A percentile compares a stretch with the other conserved stretches of the same genome.
These are phyloP conservation scores for Drosophila histrio DNA, from an alignment of 2,888 invertebrate genomes.

Conservation along the genomic window DNA sequence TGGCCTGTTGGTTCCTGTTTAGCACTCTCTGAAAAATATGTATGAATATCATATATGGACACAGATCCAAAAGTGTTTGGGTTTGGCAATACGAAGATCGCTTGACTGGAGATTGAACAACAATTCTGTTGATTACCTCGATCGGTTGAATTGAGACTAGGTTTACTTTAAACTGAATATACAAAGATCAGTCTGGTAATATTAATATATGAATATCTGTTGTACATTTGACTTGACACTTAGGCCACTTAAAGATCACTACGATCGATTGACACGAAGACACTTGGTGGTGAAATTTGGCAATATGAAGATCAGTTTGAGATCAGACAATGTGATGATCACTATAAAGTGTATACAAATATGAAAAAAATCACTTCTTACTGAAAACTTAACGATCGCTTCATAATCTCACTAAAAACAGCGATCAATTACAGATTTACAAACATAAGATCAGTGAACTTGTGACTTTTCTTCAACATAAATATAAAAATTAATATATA, in stretches of 20 bases:
- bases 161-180: background rate
- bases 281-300: too few relatives aligned
- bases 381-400: too few relatives aligned
- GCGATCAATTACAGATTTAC: too few relatives aligned
- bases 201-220: too few relatives aligned
- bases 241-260: too few relatives aligned
- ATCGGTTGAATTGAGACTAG: background rate
- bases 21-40: slow-evolving; percentile 5
- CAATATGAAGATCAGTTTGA: background rate
- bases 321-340: background rate
- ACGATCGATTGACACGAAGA: too few relatives aligned
- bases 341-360: background rate
- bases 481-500: background rate
- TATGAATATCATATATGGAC: background rate
- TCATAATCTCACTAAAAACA: too few relatives aligned
- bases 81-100: slow-evolving; percentile 7
- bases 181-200: too few relatives aligned
- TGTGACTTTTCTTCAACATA: background rate
- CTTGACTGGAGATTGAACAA: background rate
- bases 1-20: slow-evolving; percentile 64
- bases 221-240: too few relatives aligned
- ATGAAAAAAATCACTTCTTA: too few relatives aligned
- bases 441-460: background rate
- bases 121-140: background rate
- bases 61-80: slow-evolving; percentile 1